Base-by-base conservation (phyloP, 92 coral and sea anemone species). In the Zoanthus gigantus region DNA sequence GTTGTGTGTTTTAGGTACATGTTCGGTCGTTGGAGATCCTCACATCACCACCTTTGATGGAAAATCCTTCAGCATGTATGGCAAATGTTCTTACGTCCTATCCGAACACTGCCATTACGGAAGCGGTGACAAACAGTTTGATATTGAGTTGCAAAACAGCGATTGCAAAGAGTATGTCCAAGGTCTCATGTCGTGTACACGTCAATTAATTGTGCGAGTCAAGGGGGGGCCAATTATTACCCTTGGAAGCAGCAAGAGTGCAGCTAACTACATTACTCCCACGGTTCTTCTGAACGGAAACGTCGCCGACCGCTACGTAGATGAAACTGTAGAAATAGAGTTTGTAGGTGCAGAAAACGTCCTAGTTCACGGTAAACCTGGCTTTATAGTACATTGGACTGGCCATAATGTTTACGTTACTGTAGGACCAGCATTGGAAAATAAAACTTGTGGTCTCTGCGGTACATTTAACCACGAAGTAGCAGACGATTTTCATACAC, bases 401-500 rank as follows among this genome's bases (percentile, higher is more conserved):
- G 98, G 98, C 10, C 88, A 90, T 32, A 93, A 95, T 77, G 82
- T 89, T 0, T 95, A 72, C 72, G 72, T 96, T 7, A 93, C 95
- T 4, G 99, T 96, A 29, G 91, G 86, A 28, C 89, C 99, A 6
- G 32, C 92, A 37, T 77, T 95, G 71, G 83, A 91, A 34, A 74
- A 77, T 28, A 94, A 95, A 83, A 97, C 99, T 0, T 97, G 99
- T 44, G 99, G 99, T 89, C 94, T 97, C 10, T 97, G 99, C 71
- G 99, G 99, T 10, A 95, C 98, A 11, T 97, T 95, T 72, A 96
- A 97, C 71, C 90, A 84, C 86, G 93, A 89, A 32, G 86, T 82
- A 5, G 92, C 90, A 13, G 98, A 97, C 72, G 99, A 97, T 83
- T 95, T 92, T 82, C 98, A 97, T 83, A 93, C 94, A 77, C 92